Evolutionary conservation across 2,113 vertebrate genomes (phyloP), one percentile per base, ranked within the genome.

Genomic region (Lipophrys pholis): DNA sequence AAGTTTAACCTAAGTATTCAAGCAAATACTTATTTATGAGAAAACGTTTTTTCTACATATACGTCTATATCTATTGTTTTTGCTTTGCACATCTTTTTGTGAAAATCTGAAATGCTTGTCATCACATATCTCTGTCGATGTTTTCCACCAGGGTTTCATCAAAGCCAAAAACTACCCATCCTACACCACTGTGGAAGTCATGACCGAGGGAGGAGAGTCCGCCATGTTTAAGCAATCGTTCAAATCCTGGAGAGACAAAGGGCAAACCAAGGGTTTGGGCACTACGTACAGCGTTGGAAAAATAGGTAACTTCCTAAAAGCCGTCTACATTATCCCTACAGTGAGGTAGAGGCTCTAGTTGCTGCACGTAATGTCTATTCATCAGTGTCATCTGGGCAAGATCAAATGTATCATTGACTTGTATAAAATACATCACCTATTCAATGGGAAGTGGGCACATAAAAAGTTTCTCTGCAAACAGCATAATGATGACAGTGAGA

Each of bases 161-260:
- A 96, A 96, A 86, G 95, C 95, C 64, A 97, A 97, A 63, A 95
- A 94, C 16, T 97, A 97, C 67, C 94, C 96, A 11, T 7, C 94
- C 2, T 94, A 83, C 66, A 97, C 96, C 41, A 93, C 91, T 0
- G 69, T 97, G 39, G 93, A 96, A 70, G 94, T 97, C 74, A 93
- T 97, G 83, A 90, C 81, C 1, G 96, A 97, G 2, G 95, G 95
- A 21, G 95, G 94, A 6, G 96, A 97, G 73, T 96, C 96, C 1
- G 94, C 95, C 12, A 93, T 97, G 93, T 97, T 97, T 80, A 96
- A 97, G 46, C 96, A 97, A 52, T 89, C 97, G 39, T 97, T 97
- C 89, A 94, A 94, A 82, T 94, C 90, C 62, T 97, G 96, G 96
- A 95, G 43, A 3, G 95, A 95, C 11, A 92, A 91, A 54, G 79